Evolutionary conservation across 2,113 vertebrate species (phyloP), one percentile per base, ranked within the genome.

Genomic region (Lamprologus sp.): DNA sequence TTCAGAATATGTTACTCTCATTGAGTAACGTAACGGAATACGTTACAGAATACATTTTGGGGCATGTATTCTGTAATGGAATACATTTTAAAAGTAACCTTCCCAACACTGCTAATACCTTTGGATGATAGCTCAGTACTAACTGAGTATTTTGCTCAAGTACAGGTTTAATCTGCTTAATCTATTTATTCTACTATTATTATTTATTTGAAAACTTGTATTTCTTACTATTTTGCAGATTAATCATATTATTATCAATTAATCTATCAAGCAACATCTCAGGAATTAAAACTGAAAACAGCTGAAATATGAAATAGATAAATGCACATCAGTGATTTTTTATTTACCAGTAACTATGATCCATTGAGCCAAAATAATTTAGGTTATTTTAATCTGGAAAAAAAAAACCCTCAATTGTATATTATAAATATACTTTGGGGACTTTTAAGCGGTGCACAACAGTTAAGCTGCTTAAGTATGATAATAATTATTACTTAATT

Each of bases 401-500:
- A 60, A 54, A 28, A 31, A 11, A 7, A 19, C 0, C 1, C 31
- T 42, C 13, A 9, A 45, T 26, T 73, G 37, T 15, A 26, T 45
- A 26, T 40, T 68, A 3, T 45, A 26, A 26, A 23, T 26, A 73
- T 45, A 10, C 15, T 23, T 73, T 45, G 8, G 21, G 65, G 37
- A 73, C 13, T 73, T 73, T 73, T 15, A 40, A 6, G 60, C 4
- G 0, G 37, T 45, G 37, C 37, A 73, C 21, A 26, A 73, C 10
- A 65, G 60, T 65, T 65, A 65, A 37, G 33, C 33, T 37, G 60
- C 65, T 45, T 73, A 73, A 45, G 37, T 45, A 45, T 73, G 37
- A 17, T 73, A 45, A 45, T 45, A 73, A 73, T 15, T 73, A 26
- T 73, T 42, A 73, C 37, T 73, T 73, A 73, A 73, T 15, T 45